Conservation (phyloP, 2,113 vertebrate genomes). For the Clinocottus analis region DNA sequence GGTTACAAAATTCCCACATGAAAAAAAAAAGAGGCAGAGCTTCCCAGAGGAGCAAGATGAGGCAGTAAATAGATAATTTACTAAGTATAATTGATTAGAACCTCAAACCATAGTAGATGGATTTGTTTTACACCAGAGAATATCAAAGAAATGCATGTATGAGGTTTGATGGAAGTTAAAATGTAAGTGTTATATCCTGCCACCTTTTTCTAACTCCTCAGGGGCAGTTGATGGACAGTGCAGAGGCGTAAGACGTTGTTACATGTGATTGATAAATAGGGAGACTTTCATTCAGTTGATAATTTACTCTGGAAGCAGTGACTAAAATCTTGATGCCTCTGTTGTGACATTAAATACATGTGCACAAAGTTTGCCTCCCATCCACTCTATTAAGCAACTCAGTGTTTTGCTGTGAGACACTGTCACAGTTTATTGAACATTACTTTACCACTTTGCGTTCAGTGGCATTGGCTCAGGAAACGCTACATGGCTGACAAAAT, state of each 20-base stretch:
- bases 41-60: background rate
- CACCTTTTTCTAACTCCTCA: conserved; percentile 40
- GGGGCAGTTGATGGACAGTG: background rate
- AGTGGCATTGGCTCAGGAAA: conserved; percentile 26
- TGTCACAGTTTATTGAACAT: conserved; percentile 53
- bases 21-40: conserved; percentile 2
- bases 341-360: conserved; percentile 37
- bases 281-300: conserved; percentile 7
- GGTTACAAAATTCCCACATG: conserved; percentile 2
- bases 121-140: conserved; percentile 27
- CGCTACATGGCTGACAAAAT: conserved; percentile 24
- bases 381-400: conserved; percentile 21
- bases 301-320: conserved; percentile 15
- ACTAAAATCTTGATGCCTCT: conserved; percentile 19
- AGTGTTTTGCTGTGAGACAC: conserved; percentile 22
- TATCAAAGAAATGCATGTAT: background rate
- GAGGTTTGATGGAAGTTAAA: background rate
- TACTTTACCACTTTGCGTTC: conserved; percentile 38
- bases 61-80: conserved; percentile 16
- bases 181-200: background rate
- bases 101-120: conserved; percentile 21
- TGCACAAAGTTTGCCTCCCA: conserved; percentile 22
- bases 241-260: no score
- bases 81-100: conserved; percentile 22
- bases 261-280: background rate